Evolutionary conservation across 1,140 invertebrate genomes (phyloP).

Genomic region (Helicoverpa armigera): DNA sequence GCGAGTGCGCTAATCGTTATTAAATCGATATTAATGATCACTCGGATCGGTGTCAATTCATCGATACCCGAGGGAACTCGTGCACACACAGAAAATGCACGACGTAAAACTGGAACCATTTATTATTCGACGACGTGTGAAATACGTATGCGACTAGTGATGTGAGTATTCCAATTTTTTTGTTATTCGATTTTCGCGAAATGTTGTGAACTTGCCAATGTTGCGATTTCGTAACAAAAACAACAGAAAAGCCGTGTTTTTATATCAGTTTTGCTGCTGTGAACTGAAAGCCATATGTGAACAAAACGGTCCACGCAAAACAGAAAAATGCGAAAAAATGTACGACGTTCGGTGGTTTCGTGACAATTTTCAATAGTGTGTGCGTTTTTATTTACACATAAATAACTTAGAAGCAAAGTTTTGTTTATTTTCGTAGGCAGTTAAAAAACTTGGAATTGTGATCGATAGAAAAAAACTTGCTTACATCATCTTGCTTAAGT

Average conservation of each 20-base stretch:
- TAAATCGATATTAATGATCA: conserved; percentile 45
- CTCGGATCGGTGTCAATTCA: conserved; percentile 34
- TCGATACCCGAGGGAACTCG: conserved; percentile 30
- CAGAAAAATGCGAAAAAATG: not conserved
- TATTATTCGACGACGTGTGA: conserved; percentile 45
- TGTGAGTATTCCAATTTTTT: conserved; percentile 29
- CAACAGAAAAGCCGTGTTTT: not conserved
- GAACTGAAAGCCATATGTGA: conserved; percentile 10
- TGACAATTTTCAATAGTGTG: no score
- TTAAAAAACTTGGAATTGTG: no score
- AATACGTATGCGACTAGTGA: conserved; percentile 26
- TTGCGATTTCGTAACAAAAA: conserved; percentile 12
- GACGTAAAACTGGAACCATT: conserved; percentile 38
- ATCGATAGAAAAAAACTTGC: no score
- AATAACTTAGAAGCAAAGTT: no score
- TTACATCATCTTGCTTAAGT: no score
- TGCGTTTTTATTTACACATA: no score
- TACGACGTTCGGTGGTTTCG: not conserved
- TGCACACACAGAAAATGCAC: conserved; percentile 35
- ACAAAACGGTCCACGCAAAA: not conserved
- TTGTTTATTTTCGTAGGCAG: no score
- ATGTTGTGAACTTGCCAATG: conserved; percentile 22
- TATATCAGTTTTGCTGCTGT: conserved; percentile 1
- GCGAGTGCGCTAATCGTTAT: conserved; percentile 24
- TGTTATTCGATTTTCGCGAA: conserved; percentile 18